Evolutionary conservation across 1,140 invertebrate genomes (phyloP), one percentile per base, ranked within the genome.

Genomic region (Zelostemma sp.): DNA sequence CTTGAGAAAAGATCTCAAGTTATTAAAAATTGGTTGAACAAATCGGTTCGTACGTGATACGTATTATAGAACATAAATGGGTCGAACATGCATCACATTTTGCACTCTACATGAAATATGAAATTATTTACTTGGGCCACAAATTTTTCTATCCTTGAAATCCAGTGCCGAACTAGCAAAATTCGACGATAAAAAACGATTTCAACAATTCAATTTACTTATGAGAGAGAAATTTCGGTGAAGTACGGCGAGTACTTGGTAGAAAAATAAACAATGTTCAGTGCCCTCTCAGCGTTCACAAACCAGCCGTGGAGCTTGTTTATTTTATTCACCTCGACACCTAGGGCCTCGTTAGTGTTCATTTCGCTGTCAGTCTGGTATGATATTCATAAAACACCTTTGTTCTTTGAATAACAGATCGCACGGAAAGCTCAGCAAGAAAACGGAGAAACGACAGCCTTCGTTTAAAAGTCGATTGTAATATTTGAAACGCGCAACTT

Each of bases 361-460:
- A 59, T 61, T 55, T 67, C 59, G 54, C 59, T 72, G 69, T 57
- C 69, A 67, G 60, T 67, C 61, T 51, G 45, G 31, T 67, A 67
- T 54, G 59, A 72, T 72, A 63, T 49, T 72, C 64, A 63, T 72
- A 66, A 63, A 67, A 67, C 51, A 41, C 63, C 68, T 71, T 71
- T 71, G 63, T 71, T 71, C 59, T 47, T 51, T 21, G 49, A 66
- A 63, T 48, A 71, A 66, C 68, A 60, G 59, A 43, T 60, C 58
- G 45, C 38, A 49, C 33, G 58, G 40, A 60, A 60, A 31, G 19
- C 25, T 21, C 14, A 25, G 33, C 58, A 51, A 53, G 58, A 68
- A 53, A 41, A 59, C 19, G 25, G 28, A 40, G 14, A 18, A 41
- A 41, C 57, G 55, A 50, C 48, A 46, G 41, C 14, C 14, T 43